Evolutionary conservation across 2,113 vertebrate species (phyloP).

Genomic region (Eulemur macaco): DNA sequence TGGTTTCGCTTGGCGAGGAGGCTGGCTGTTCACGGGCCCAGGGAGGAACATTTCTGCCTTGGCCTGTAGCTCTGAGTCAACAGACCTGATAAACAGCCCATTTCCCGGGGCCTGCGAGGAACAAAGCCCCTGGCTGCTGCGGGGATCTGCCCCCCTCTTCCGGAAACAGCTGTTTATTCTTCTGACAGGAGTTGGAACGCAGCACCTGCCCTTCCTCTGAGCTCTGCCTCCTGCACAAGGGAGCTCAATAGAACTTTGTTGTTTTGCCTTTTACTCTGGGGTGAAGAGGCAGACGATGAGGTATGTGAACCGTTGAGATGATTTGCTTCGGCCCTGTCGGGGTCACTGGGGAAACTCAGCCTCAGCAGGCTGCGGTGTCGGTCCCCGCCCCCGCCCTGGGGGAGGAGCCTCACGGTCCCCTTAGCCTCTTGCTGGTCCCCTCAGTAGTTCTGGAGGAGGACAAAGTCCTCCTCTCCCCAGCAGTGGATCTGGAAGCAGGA

Average conservation of each 20-base stretch:
- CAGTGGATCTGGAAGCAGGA: not conserved
- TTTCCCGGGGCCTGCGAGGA: constrained; percentile 21
- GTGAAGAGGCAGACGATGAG: constrained; percentile 59
- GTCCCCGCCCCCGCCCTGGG: no score
- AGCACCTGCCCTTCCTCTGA: constrained; percentile 54
- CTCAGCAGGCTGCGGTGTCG: not conserved
- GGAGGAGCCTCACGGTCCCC: not conserved
- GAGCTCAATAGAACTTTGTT: not conserved
- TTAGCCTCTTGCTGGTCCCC: not conserved
- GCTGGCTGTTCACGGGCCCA: not conserved
- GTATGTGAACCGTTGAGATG: constrained; percentile 54
- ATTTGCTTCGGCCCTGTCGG: not conserved
- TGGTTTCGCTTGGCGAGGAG: not conserved
- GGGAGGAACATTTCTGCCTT: not conserved
- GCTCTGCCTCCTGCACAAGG: constrained; percentile 36
- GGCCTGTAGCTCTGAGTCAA: constrained; percentile 32
- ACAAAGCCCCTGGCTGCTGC: constrained; percentile 14
- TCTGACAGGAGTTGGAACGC: constrained; percentile 69
- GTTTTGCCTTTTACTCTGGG: constrained; percentile 49
- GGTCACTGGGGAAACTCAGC: not conserved
- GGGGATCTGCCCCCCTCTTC: not conserved
- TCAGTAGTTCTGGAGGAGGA: not conserved
- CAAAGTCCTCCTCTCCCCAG: not conserved
- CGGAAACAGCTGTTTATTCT: constrained; percentile 72
- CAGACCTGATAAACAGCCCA: constrained; percentile 55